Base-by-base conservation (phyloP, 2,888 invertebrate genomes). In the Gnatocerus cornutus region DNA sequence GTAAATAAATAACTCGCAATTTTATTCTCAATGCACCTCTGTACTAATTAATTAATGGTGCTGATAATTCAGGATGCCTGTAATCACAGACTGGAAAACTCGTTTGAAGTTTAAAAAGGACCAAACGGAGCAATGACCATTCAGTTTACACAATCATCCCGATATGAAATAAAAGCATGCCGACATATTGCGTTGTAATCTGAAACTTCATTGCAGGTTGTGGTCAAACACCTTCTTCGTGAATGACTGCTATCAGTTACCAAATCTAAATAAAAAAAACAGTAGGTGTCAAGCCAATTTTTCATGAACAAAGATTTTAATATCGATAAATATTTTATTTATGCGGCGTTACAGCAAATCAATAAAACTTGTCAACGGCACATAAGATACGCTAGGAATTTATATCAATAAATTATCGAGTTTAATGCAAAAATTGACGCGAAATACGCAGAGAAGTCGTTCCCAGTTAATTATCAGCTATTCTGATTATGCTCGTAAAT, bases 1-100 rank as follows among this genome's bases (percentile, higher is more conserved):
- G 30, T 59, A 59, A 59, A 48, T 61, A 50, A 61, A 61, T 61
- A 61, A 61, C 39, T 30, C 12, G 39, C 48, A 46, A 43, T 29
- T 56, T 56, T 56, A 43, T 56, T 43, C 16, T 14, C 14, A 9
- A 16, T 52, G 55, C 9, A 13, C 27, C 9, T 48, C 33, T 12
- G 33, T 48, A 27, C 16, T 53, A 37, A 46, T 61, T 61, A 61
- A 61, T 61, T 61, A 50, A 37, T 61, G 30, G 59, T 33, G 16
- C 46, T 41, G 29, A 58, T 37, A 29, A 29, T 29, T 50, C 7
- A 16, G n/a, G 1, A 16, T 16, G 16, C 53, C 33, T 37, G 10
- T 8, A n/a, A 53, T 33, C 33, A 14, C 7, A 5, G 27, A 9
- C 14, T 14, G 29, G 50, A 50, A 27, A 50, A n/a, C 3, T 21